phyloP scores from a whole-genome alignment of 1,140 invertebrate genomes.

The Maconellicoccus hirsutus region DNA sequence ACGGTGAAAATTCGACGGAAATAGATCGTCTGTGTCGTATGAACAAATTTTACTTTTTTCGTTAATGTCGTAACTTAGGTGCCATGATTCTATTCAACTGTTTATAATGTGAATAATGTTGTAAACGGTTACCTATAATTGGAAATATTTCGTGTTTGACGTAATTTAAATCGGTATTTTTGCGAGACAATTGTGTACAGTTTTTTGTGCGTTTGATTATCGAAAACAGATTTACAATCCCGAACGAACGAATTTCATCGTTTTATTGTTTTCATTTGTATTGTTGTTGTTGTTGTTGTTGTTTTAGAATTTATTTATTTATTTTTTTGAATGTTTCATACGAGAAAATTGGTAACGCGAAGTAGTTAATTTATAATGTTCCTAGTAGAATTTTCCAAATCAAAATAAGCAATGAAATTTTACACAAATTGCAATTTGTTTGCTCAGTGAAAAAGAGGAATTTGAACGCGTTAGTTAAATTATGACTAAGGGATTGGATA shows the following conservation, averaged over 20 bases:
- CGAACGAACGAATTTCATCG: too few species aligned
- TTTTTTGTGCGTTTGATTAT: too few species aligned
- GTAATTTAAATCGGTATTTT: too few species aligned
- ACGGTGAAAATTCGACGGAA: too few species aligned
- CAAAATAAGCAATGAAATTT: background rate
- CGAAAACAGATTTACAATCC: too few species aligned
- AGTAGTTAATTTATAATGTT: background rate
- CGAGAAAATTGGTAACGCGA: background rate
- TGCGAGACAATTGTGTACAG: too few species aligned
- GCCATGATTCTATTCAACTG: background rate
- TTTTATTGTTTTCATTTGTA: too few species aligned
- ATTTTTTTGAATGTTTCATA: too few species aligned
- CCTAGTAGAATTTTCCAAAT: slow-evolving; percentile 1
- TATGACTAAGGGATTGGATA: background rate
- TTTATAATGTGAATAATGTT: background rate
- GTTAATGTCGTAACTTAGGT: background rate
- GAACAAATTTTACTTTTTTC: background rate
- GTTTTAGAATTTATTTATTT: too few species aligned
- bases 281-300: too few species aligned
- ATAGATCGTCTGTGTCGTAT: too few species aligned
- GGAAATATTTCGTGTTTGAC: too few species aligned
- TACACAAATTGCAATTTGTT: background rate
- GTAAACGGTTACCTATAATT: background rate
- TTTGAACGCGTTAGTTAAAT: background rate
- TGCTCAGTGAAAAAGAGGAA: background rate